phyloP scores from a whole-genome alignment of 1,140 invertebrate species.

The Brachionus angularis region DNA sequence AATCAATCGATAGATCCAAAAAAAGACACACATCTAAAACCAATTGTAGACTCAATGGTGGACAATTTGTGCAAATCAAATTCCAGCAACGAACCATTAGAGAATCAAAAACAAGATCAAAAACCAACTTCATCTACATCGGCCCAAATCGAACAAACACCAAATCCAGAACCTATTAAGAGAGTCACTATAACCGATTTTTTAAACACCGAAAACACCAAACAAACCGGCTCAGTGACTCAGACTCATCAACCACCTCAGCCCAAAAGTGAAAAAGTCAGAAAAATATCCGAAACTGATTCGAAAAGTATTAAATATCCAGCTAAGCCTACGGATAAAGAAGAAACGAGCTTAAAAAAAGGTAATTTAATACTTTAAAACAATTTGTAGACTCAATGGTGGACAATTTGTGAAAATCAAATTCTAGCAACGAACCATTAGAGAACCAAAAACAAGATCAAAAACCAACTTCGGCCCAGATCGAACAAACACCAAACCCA shows the following conservation, averaged over 20 bases:
- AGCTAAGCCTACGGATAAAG: too few species aligned
- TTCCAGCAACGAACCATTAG: too few species aligned
- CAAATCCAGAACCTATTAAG: too few species aligned
- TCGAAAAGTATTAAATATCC: too few species aligned
- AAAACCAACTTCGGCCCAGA: background rate
- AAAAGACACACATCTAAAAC: background rate
- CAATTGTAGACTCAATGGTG: slow-evolving; percentile 3
- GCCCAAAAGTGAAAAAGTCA: background rate
- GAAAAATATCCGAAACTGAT: slow-evolving; percentile 22
- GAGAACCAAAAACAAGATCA: background rate
- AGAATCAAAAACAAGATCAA: background rate
- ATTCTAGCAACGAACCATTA: too few species aligned
- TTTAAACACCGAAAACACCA: background rate
- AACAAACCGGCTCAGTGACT: background rate
- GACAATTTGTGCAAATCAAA: slow-evolving; percentile 15
- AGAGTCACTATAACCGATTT: too few species aligned
- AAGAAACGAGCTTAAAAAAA: too few species aligned
- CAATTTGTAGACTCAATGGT: slow-evolving; percentile 3
- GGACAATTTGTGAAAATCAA: slow-evolving; percentile 7
- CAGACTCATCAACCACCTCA: background rate
- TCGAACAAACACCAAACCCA: too few species aligned
- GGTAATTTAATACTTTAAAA: too few species aligned
- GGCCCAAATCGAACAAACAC: background rate
- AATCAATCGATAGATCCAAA: slow-evolving; percentile 28
- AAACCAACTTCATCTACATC: background rate